Conservation (phyloP, 2,888 invertebrate genomes). For the Himalopsyche tibetana region DNA sequence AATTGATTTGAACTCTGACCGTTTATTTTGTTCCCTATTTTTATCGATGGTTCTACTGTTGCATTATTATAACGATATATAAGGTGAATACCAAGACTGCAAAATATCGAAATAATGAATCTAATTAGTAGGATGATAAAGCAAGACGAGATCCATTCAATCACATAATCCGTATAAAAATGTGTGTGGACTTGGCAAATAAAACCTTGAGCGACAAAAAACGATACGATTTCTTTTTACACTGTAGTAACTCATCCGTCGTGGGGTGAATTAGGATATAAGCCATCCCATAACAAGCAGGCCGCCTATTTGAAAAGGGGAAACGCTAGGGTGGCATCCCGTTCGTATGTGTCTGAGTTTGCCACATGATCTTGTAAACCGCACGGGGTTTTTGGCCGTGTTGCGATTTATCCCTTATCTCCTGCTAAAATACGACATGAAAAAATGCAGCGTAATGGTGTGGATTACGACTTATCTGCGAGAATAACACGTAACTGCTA, state of each 20-base stretch:
- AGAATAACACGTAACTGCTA: slow-evolving; percentile 1
- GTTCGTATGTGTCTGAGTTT: slow-evolving; percentile 23
- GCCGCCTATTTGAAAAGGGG: slow-evolving; percentile 63
- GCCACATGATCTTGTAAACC: slow-evolving; percentile 30
- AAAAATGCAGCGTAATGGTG: slow-evolving; percentile 26
- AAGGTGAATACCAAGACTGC: too few relatives aligned
- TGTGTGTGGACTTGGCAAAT: too few relatives aligned
- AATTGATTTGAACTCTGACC: too few relatives aligned
- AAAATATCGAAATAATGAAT: too few relatives aligned
- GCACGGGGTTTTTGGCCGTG: slow-evolving; percentile 30
- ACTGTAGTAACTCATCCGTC: background rate
- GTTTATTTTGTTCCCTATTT: too few relatives aligned
- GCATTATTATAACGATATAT: too few relatives aligned
- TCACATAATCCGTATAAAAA: too few relatives aligned
- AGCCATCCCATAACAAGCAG: slow-evolving; percentile 58
- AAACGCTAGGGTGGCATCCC: slow-evolving; percentile 8
- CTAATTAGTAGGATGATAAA: too few relatives aligned
- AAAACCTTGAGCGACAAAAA: too few relatives aligned
- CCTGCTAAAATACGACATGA: slow-evolving; percentile 14
- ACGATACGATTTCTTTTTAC: too few relatives aligned
- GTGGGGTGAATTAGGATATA: background rate
- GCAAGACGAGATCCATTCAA: too few relatives aligned
- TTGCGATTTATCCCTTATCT: slow-evolving; percentile 31
- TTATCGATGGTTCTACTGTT: too few relatives aligned
- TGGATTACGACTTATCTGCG: slow-evolving; percentile 26